Evolutionary conservation across 2,797 vertebrate genomes (phyloP).

Genomic region (Atherinosoma microstoma): DNA sequence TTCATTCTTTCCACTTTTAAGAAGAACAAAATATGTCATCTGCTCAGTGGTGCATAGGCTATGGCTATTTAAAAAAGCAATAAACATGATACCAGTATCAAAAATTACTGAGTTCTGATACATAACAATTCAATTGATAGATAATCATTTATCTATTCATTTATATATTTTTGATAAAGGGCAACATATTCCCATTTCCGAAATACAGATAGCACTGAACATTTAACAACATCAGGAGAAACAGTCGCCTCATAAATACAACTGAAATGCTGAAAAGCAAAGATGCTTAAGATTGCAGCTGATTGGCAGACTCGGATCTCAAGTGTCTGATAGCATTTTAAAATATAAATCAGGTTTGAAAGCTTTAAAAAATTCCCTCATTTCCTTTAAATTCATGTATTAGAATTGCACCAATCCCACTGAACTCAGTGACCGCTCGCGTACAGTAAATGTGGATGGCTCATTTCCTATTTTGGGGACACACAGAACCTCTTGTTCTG

Average conservation of each 20-base stretch:
- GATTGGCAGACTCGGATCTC: background rate
- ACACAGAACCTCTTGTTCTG: constrained; percentile 60
- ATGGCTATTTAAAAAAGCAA: no score
- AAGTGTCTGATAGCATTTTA: background rate
- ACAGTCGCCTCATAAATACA: no score
- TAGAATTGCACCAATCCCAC: constrained; percentile 6
- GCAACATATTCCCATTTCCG: background rate
- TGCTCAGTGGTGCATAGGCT: background rate
- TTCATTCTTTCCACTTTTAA: no score
- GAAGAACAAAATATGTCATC: background rate
- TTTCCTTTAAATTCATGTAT: background rate
- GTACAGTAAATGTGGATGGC: constrained; percentile 34
- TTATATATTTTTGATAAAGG: background rate
- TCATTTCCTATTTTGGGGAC: constrained; percentile 42
- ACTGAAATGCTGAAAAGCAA: background rate
- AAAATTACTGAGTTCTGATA: background rate
- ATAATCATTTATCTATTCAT: background rate
- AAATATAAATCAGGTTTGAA: background rate
- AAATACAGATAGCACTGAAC: background rate
- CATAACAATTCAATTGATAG: background rate
- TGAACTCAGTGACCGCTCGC: constrained; percentile 40
- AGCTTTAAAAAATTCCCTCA: background rate
- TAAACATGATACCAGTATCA: background rate
- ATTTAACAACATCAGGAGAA: background rate
- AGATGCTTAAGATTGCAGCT: background rate